Percentiles rank a stretch among this genome's conserved stretches.
These are phyloP conservation scores for Eulemur macaco DNA, from an alignment of 2,113 vertebrate genomes.

Conservation along the genomic window DNA sequence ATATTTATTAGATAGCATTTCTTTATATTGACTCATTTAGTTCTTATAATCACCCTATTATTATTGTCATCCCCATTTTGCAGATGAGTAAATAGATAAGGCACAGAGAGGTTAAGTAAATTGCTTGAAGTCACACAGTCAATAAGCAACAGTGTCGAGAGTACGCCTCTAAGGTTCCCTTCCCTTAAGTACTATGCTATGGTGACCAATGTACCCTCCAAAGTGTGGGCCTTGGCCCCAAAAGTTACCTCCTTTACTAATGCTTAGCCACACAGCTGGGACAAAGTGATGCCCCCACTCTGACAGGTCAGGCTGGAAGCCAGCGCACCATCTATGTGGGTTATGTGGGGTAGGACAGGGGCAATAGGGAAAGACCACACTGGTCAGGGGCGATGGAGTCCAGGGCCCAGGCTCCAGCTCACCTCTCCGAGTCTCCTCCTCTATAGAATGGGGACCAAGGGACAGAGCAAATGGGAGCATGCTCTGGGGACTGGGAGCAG, in stretches of 20 bases:
- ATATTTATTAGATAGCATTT: background rate
- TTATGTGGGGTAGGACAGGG: rapidly evolving
- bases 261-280: background rate
- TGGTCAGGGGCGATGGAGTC: background rate
- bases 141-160: background rate
- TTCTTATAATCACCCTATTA: background rate
- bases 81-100: background rate
- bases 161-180: background rate
- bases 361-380: rapidly evolving
- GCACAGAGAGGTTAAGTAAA: background rate
- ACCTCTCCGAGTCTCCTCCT: background rate
- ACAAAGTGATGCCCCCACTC: background rate
- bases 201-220: background rate
- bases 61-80: background rate
- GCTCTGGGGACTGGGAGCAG: background rate
- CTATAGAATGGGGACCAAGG: background rate
- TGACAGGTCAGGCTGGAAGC: background rate
- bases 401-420: background rate
- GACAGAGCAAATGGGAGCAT: background rate
- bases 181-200: background rate
- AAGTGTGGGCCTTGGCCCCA: background rate
- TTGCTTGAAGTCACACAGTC: background rate
- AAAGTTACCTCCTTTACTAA: background rate
- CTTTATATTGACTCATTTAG: slow-evolving; percentile 23
- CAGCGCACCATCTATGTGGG: rapidly evolving